Percentiles rank a stretch among this genome's conserved stretches.
Conservation (phyloP, 2,797 vertebrate genomes). For the Crocodylus rhombifer region DNA sequence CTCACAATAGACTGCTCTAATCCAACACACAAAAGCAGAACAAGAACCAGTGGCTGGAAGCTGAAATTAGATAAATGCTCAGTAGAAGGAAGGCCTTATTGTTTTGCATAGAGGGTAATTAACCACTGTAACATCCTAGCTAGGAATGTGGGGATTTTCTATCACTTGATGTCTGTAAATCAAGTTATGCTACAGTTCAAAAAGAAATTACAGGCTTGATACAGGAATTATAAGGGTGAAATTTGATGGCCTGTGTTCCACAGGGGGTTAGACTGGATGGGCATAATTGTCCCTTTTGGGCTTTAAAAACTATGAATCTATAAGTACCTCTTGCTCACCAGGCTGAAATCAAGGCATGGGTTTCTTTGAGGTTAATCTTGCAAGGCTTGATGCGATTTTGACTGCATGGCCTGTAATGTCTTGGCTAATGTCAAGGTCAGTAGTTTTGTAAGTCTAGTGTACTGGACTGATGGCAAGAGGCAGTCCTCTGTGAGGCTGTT, state of each 20-base stretch:
- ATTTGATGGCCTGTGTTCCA: not conserved
- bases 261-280: not conserved
- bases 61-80: not conserved
- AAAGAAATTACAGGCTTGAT: not conserved
- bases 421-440: not conserved
- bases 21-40: not conserved
- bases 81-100: not conserved
- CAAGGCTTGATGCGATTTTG: not conserved
- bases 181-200: not conserved
- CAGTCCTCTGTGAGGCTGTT: not conserved
- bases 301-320: not conserved
- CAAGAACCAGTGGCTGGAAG: not conserved
- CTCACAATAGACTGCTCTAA: not conserved
- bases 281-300: not conserved
- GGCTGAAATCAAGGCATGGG: not conserved
- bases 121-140: not conserved
- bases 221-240: not conserved
- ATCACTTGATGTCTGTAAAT: not conserved
- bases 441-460: rapidly evolving
- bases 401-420: not conserved
- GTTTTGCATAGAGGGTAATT: not conserved
- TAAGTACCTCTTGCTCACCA: not conserved
- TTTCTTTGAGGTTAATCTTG: not conserved
- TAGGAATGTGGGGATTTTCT: not conserved
- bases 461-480: not conserved